Base-by-base conservation (phyloP, 2,888 invertebrate species). In the Microchrysa polita region DNA sequence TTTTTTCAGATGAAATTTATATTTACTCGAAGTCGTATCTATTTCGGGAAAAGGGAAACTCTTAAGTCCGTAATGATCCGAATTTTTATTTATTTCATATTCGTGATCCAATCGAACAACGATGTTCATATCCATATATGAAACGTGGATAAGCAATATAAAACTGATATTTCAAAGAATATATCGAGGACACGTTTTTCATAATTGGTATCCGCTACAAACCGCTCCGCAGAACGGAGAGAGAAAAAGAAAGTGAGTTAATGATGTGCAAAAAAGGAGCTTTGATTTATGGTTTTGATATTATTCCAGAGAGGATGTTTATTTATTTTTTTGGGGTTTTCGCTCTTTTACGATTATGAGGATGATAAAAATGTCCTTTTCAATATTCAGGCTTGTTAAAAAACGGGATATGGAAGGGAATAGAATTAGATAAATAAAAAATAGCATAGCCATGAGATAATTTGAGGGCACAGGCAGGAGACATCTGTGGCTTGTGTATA, bases 1-100 rank as follows among this genome's bases (percentile, higher is more conserved):
- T n/a, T 48, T n/a, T 48, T 9, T 42, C 42, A n/a, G 42, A 9
- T 12, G 42, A 42, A 53, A 53, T 16, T 5, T 53, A 53, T 53
- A n/a, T 7, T 7, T 53, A 53, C n/a, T n/a, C n/a, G n/a, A n/a
- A 10, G 52, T 4, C 12, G 16, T 16, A 52, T 52, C 9, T 16
- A 52, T 52, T n/a, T n/a, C n/a, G n/a, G 12, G 52, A 5, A 34
- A 34, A 34, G 27, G 48, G 48, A 18, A 63, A 42, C 9, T 42
- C 61, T 42, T 63, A 63, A 63, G 61, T 40, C 59, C 16, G 61
- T 63, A 63, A 63, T 63, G 61, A 63, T 63, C 23, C 61, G 18
- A 2, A 34, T 34, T 63, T 63, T 63, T 63, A 63, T 63, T 63
- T 63, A 63, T 63, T 40, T 40, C 42, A 7, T 42, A n/a, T 42